phyloP scores from a whole-genome alignment of 2,797 vertebrate genomes.

The Mallotus villosus region DNA sequence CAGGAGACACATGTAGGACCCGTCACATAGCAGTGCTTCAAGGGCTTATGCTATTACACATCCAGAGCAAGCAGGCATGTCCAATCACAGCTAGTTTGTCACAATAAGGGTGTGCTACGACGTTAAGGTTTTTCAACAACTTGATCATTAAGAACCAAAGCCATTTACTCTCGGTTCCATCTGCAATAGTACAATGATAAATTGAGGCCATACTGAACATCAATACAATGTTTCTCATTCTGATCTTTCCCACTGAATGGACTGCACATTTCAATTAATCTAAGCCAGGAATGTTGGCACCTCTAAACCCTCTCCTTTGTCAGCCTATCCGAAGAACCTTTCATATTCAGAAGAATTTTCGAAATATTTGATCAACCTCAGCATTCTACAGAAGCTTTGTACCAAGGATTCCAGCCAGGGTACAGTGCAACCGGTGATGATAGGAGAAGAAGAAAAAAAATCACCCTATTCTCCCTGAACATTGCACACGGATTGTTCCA shows the following conservation, averaged over 20 bases:
- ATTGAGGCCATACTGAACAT: too few relatives aligned
- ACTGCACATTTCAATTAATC: too few relatives aligned
- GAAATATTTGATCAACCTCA: neutral
- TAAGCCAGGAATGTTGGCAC: too few relatives aligned
- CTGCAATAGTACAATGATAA: too few relatives aligned
- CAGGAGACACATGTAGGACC: slow-evolving; percentile 1
- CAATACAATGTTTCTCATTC: too few relatives aligned
- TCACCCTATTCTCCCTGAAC: too few relatives aligned
- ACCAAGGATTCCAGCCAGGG: neutral
- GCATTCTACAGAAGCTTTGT: neutral
- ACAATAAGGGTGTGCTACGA: neutral
- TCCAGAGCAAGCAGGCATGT: neutral
- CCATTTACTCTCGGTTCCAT: too few relatives aligned
- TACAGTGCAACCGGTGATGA: neutral
- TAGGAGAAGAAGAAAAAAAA: neutral
- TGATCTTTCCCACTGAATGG: too few relatives aligned
- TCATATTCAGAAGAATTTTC: neutral
- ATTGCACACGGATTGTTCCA: neutral
- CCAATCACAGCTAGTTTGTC: neutral
- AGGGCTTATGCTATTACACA: neutral
- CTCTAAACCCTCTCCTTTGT: neutral
- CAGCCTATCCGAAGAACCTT: neutral
- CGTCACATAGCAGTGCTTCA: neutral
- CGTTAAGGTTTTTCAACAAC: too few relatives aligned
- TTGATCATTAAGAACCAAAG: too few relatives aligned